Evolutionary conservation across 92 coral and sea anemone species (phyloP).

Genomic region (Epizoanthus scotinus): DNA sequence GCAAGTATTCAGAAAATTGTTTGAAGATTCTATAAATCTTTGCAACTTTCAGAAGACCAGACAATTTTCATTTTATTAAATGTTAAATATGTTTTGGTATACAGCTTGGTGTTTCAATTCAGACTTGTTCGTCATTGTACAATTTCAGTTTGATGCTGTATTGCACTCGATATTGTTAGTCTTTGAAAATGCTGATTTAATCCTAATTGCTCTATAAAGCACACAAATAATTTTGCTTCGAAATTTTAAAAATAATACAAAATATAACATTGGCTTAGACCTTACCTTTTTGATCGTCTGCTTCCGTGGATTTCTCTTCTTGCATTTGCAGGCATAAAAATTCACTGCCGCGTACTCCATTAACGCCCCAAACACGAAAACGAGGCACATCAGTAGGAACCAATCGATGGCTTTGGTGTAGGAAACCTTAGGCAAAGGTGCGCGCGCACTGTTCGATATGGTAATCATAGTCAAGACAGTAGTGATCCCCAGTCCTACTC

Average conservation of each 20-base stretch:
- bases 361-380: slow-evolving; percentile 96
- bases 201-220: background rate
- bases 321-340: slow-evolving; percentile 78
- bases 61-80: too few relatives aligned
- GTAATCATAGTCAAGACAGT: slow-evolving; percentile 97
- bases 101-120: too few relatives aligned
- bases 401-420: slow-evolving; percentile 92
- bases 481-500: slow-evolving; percentile 98
- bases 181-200: too few relatives aligned
- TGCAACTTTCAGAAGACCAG: too few relatives aligned
- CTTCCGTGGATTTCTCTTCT: slow-evolving; percentile 55
- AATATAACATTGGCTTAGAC: too few relatives aligned
- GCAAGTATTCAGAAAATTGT: too few relatives aligned
- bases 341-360: slow-evolving; percentile 97
- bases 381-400: slow-evolving; percentile 92
- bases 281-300: background rate
- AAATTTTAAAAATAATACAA: too few relatives aligned
- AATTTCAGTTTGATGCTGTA: too few relatives aligned
- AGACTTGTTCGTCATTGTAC: too few relatives aligned
- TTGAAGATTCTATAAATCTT: too few relatives aligned
- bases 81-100: too few relatives aligned
- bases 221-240: background rate
- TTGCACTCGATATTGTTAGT: too few relatives aligned
- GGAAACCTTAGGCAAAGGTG: slow-evolving; percentile 92
- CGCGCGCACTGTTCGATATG: slow-evolving; percentile 98